phyloP scores from a whole-genome alignment of 2,113 vertebrate species.

The Rhinoptilus africanus region DNA sequence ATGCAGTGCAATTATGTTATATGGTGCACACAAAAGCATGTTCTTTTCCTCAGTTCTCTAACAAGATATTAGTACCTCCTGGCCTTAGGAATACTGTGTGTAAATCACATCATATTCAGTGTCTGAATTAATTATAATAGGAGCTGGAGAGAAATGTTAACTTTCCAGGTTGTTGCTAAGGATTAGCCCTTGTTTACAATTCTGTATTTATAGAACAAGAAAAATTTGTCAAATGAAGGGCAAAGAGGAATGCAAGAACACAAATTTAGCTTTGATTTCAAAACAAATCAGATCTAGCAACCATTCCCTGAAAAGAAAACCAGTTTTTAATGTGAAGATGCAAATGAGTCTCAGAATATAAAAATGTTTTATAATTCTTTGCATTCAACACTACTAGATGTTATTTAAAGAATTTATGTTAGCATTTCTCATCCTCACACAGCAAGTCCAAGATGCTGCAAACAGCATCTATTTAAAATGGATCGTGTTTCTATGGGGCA shows the following conservation, averaged over 20 bases:
- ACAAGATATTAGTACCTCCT: conserved; percentile 51
- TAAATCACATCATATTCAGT: conserved; percentile 55
- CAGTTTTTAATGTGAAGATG: conserved; percentile 61
- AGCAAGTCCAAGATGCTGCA: conserved; percentile 49
- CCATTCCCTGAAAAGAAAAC: conserved; percentile 52
- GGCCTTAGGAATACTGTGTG: conserved; percentile 30
- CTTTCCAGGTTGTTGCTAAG: conserved; percentile 62
- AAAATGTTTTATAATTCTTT: conserved; percentile 63
- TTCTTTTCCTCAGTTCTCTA: conserved; percentile 44
- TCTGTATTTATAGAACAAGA: conserved; percentile 56
- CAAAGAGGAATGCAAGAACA: conserved; percentile 53
- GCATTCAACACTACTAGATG: conserved; percentile 54
- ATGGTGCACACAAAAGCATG: conserved; percentile 11
- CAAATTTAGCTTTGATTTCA: conserved; percentile 65
- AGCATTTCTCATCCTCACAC: conserved; percentile 47
- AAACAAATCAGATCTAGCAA: conserved; percentile 61
- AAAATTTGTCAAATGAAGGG: conserved; percentile 63
- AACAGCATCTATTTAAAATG: conserved; percentile 23
- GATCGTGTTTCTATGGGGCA: background rate
- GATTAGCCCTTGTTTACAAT: conserved; percentile 66
- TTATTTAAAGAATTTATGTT: conserved; percentile 64
- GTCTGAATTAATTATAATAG: conserved; percentile 56
- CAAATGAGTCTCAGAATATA: conserved; percentile 63
- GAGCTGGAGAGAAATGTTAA: conserved; percentile 51
- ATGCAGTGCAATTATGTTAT: conserved; percentile 34